phyloP scores from a whole-genome alignment of 2,888 invertebrate species.

The Scaptomyza parva region DNA sequence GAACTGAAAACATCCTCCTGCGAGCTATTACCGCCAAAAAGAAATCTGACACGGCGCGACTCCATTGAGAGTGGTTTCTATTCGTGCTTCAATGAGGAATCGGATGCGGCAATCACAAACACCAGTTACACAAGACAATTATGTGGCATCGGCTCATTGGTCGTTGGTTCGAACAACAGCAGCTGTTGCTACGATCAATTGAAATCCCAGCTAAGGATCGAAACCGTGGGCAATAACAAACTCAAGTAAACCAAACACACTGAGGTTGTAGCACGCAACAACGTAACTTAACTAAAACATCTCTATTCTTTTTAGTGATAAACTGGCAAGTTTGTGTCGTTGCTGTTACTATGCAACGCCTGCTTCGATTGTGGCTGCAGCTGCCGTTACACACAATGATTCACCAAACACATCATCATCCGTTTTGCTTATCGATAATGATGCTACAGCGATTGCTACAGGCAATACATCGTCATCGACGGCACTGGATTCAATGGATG shows the following conservation, averaged over 20 bases:
- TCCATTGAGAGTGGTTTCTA: conserved; percentile 96
- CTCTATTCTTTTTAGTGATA: conserved; percentile 72
- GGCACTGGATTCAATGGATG: conserved; percentile 87
- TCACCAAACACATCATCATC: conserved; percentile 85
- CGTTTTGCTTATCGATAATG: conserved; percentile 86
- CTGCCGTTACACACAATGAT: conserved; percentile 73
- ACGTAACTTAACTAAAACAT: conserved; percentile 7
- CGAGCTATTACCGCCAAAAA: conserved; percentile 71
- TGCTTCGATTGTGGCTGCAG: conserved; percentile 63
- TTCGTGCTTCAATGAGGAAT: conserved; percentile 93
- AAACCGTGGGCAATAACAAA: conserved; percentile 70
- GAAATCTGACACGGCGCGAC: conserved; percentile 89
- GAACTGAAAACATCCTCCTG: conserved; percentile 71
- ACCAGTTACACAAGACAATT: conserved; percentile 75
- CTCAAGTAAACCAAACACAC: conserved; percentile 66
- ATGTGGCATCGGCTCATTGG: conserved; percentile 68
- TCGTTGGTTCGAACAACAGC: conserved; percentile 62
- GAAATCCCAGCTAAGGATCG: conserved; percentile 81
- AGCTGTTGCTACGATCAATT: conserved; percentile 82
- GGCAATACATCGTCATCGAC: conserved; percentile 76
- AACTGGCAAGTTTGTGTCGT: conserved; percentile 83
- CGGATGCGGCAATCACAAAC: conserved; percentile 87
- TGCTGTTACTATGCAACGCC: conserved; percentile 82
- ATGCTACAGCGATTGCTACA: conserved; percentile 85
- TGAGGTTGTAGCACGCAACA: conserved; percentile 3